Conservation (phyloP, 2,797 vertebrate genomes). For the Poeciliopsis gracilis region DNA sequence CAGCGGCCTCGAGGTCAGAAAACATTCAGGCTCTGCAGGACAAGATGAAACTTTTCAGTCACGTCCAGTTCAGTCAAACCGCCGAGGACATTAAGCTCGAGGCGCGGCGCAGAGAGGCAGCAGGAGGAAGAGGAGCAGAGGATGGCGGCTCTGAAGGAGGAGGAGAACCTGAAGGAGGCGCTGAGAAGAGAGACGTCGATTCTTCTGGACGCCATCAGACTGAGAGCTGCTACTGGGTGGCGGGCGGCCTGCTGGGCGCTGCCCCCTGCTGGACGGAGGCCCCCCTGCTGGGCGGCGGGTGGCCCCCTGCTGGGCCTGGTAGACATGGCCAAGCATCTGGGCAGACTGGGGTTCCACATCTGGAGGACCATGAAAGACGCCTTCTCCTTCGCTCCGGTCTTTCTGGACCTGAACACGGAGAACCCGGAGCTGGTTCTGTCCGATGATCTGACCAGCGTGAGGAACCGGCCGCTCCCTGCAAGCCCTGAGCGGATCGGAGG, state of each 20-base stretch:
- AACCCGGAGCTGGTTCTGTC: constrained; percentile 13
- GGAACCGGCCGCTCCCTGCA: constrained; percentile 1
- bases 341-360: constrained; percentile 12
- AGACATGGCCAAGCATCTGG: constrained; percentile 6
- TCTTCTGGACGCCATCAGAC: constrained; percentile 3
- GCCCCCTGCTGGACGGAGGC: too few relatives aligned
- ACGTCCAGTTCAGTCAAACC: neutral
- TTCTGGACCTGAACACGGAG: constrained; percentile 17
- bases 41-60: neutral
- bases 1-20: too few relatives aligned
- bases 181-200: neutral
- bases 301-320: constrained; percentile 5
- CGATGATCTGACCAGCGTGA: neutral
- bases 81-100: constrained; percentile 1
- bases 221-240: neutral
- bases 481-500: constrained; percentile 13
- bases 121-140: constrained; percentile 6
- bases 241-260: too few relatives aligned
- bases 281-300: too few relatives aligned
- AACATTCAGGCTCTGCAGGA: neutral
- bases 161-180: constrained; percentile 2
- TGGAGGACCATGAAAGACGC: constrained; percentile 9
- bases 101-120: neutral
- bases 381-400: neutral
- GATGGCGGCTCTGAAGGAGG: neutral